Conservation (phyloP, 2,888 invertebrate genomes). For the Parasteatoda lunata region DNA sequence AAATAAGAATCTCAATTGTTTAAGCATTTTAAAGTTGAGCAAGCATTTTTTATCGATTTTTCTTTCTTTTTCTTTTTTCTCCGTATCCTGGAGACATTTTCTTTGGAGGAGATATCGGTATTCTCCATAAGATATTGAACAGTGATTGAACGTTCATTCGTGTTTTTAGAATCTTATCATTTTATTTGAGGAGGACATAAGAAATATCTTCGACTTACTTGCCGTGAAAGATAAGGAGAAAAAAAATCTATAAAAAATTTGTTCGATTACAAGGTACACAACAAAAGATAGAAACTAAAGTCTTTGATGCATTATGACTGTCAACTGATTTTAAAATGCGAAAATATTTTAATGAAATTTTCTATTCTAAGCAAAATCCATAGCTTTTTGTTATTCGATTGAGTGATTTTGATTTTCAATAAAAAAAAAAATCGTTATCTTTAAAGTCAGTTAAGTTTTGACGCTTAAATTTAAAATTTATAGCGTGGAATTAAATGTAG, state of each 20-base stretch:
- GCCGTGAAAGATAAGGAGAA: constrained; percentile 24
- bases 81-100: constrained; percentile 58
- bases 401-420: no score
- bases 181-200: constrained; percentile 26
- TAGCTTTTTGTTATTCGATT: no score
- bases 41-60: constrained; percentile 24
- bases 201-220: constrained; percentile 11
- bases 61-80: constrained; percentile 6
- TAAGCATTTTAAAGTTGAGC: not conserved
- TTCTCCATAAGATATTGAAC: constrained; percentile 34
- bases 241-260: constrained; percentile 25
- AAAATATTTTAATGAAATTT: no score
- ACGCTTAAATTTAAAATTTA: no score
- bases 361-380: no score
- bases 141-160: constrained; percentile 33
- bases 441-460: no score
- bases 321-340: not conserved
- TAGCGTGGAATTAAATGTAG: no score
- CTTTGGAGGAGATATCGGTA: constrained; percentile 38
- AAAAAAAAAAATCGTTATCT: no score
- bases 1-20: not conserved
- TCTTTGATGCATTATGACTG: not conserved
- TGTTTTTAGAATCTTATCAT: constrained; percentile 44
- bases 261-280: not conserved
- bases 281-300: not conserved